phyloP scores from a whole-genome alignment of 2,888 invertebrate genomes.

The Drosophila incognita region DNA sequence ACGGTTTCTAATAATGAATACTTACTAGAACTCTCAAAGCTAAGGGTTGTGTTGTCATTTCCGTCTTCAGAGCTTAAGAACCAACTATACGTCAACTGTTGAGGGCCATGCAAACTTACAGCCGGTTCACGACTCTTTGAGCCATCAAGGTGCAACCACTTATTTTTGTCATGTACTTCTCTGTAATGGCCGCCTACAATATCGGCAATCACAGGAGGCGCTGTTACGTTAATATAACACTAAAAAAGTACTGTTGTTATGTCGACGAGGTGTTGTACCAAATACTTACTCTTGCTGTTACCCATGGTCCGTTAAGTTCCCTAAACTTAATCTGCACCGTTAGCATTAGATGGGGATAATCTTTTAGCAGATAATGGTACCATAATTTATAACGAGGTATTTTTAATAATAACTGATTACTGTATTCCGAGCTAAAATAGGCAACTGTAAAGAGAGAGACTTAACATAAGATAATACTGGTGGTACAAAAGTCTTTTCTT shows the following conservation, averaged over 20 bases:
- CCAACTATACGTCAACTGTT: slow-evolving; percentile 34
- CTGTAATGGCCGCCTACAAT: slow-evolving; percentile 32
- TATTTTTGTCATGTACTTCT: slow-evolving; percentile 1
- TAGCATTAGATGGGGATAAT: slow-evolving; percentile 28
- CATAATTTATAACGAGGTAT: slow-evolving; percentile 35
- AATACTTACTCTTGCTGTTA: slow-evolving; percentile 17
- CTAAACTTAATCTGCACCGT: slow-evolving; percentile 11
- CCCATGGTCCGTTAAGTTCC: slow-evolving; percentile 12
- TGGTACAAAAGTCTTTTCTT: background rate
- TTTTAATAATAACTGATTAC: slow-evolving; percentile 24
- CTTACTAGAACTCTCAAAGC: slow-evolving; percentile 11
- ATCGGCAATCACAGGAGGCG: slow-evolving; percentile 13
- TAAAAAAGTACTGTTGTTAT: background rate
- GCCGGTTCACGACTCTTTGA: slow-evolving; percentile 42
- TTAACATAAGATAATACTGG: background rate
- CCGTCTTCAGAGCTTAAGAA: background rate
- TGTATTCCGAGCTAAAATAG: background rate
- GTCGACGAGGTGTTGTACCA: background rate
- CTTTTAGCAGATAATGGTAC: background rate
- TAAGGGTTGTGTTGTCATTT: background rate
- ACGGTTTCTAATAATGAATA: background rate
- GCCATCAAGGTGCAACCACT: slow-evolving; percentile 30
- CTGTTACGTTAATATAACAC: slow-evolving; percentile 41
- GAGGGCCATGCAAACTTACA: background rate
- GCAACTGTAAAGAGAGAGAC: slow-evolving; percentile 6